phyloP scores from a whole-genome alignment of 1,140 invertebrate species.

The Ceratosolen fusciceps region DNA sequence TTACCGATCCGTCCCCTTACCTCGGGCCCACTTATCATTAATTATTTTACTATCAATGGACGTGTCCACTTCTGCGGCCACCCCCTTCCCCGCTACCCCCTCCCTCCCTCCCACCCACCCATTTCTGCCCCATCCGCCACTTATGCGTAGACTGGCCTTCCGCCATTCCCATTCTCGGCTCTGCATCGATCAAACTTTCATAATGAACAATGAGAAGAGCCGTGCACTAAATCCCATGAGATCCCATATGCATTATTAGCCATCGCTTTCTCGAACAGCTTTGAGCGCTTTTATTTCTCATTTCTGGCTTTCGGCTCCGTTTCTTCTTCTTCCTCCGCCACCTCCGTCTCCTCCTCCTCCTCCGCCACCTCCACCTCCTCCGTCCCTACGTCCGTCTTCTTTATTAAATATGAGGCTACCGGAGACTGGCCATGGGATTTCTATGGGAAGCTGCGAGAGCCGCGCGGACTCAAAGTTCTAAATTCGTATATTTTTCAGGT shows the following conservation, averaged over 20 bases:
- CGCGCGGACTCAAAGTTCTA: neutral
- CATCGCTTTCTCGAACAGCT: too few relatives aligned
- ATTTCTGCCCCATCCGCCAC: too few relatives aligned
- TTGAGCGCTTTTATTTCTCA: too few relatives aligned
- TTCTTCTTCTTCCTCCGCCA: too few relatives aligned
- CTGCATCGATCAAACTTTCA: constrained; percentile 26
- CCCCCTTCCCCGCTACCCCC: too few relatives aligned
- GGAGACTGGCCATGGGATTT: too few relatives aligned
- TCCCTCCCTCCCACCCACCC: too few relatives aligned
- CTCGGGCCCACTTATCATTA: constrained; percentile 37
- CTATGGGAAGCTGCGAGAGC: neutral
- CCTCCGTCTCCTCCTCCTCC: too few relatives aligned
- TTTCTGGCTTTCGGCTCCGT: too few relatives aligned
- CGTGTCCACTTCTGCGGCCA: too few relatives aligned
- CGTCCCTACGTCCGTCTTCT: neutral
- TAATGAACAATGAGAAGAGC: neutral
- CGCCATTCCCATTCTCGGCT: constrained; percentile 14
- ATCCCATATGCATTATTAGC: neutral
- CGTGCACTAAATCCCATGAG: neutral
- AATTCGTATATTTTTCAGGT: neutral
- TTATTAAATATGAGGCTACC: neutral
- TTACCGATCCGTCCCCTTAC: neutral
- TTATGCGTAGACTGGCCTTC: neutral
- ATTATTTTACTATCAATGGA: constrained; percentile 33
- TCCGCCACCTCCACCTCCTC: too few relatives aligned